These are phyloP conservation scores for Sinopyrophorus schimmeli DNA, from an alignment of 2,888 invertebrate genomes.

Conservation along the genomic window DNA sequence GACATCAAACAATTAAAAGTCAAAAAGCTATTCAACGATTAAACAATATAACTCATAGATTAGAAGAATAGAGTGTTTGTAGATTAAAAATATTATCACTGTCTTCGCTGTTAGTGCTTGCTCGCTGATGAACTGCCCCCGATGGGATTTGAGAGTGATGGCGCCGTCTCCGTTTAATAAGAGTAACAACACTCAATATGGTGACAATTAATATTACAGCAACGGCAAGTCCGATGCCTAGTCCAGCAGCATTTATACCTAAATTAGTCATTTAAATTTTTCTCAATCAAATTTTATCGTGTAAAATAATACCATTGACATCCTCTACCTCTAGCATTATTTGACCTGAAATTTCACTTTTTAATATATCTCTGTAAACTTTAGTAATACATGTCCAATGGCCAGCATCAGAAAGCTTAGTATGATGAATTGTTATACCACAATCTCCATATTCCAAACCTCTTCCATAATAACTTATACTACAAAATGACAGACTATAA, in stretches of 20 bases:
- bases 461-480: constrained; percentile 15
- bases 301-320: too few relatives aligned
- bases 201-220: constrained; percentile 8
- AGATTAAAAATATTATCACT: too few relatives aligned
- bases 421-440: constrained; percentile 27
- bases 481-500: background rate
- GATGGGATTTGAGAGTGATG: too few relatives aligned
- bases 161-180: constrained; percentile 7
- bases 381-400: constrained; percentile 28
- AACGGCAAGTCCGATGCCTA: constrained; percentile 11
- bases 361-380: constrained; percentile 7
- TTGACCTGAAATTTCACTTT: constrained; percentile 4
- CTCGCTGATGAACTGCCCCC: too few relatives aligned
- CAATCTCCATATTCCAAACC: constrained; percentile 33
- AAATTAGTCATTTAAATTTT: too few relatives aligned
- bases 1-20: too few relatives aligned
- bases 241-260: constrained; percentile 13
- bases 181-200: constrained; percentile 8
- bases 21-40: too few relatives aligned
- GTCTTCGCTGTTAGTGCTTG: too few relatives aligned
- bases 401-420: constrained; percentile 12
- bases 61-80: too few relatives aligned
- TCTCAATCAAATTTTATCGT: too few relatives aligned
- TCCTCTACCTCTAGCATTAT: constrained; percentile 6
- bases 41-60: too few relatives aligned